Conservation (phyloP, 1,140 invertebrate genomes). For the Metopolophium dirhodum region DNA sequence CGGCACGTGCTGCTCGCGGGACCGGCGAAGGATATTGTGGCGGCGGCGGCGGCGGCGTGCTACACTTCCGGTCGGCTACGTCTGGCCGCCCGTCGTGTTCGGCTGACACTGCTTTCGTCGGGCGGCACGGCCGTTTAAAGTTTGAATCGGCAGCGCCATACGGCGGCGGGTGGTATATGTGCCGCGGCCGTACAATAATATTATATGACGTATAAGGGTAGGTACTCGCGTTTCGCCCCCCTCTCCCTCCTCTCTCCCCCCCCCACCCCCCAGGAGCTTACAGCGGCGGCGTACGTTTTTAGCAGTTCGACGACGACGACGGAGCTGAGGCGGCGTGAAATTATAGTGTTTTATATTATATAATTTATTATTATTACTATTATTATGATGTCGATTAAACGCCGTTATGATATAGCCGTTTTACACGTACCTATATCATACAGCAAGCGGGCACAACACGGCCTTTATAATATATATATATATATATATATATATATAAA, state of each 20-base stretch:
- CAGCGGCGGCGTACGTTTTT: not conserved
- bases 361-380: too few species aligned
- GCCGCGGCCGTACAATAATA: not conserved
- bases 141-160: constrained; percentile 28
- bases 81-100: constrained; percentile 32
- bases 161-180: not conserved
- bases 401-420: not conserved
- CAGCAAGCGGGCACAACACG: not conserved
- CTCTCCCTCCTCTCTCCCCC: too few species aligned
- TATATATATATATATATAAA: too few species aligned
- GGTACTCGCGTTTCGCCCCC: not conserved
- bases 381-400: not conserved
- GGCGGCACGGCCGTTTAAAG: constrained; percentile 25
- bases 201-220: not conserved
- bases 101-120: constrained; percentile 29
- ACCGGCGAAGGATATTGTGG: not conserved
- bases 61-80: constrained; percentile 5
- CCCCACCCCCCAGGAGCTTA: not conserved
- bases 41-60: not conserved
- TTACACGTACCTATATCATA: not conserved
- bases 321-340: too few species aligned
- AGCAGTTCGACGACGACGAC: not conserved
- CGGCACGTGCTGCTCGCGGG: not conserved
- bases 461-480: too few species aligned
- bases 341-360: too few species aligned